Conservation (phyloP, 1,140 invertebrate species). For the Pseudobourletiella spinata region DNA sequence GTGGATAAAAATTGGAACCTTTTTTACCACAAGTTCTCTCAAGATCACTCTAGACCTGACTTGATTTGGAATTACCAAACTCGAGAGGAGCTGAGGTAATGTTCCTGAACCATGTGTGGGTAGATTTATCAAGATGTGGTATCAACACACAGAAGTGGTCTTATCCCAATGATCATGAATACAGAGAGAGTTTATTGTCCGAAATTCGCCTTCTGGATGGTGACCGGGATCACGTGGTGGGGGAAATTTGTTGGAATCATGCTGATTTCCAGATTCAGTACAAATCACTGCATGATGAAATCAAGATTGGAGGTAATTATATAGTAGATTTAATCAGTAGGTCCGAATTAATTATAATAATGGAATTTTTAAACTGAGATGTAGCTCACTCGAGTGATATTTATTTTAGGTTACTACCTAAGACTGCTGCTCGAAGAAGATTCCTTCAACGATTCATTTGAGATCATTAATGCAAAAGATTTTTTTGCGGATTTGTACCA, state of each 20-base stretch:
- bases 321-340: no score
- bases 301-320: slow-evolving; percentile 82
- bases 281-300: slow-evolving; percentile 86
- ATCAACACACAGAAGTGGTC: no score
- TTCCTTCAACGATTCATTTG: slow-evolving; percentile 34
- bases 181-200: slow-evolving; percentile 75
- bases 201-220: slow-evolving; percentile 82
- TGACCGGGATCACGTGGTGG: slow-evolving; percentile 73
- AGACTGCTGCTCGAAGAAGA: slow-evolving; percentile 86
- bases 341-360: no score
- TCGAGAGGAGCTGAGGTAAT: slow-evolving; percentile 69
- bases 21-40: slow-evolving; percentile 92
- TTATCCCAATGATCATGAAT: no score
- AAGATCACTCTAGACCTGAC: slow-evolving; percentile 91
- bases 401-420: slow-evolving; percentile 66
- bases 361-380: no score
- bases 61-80: slow-evolving; percentile 98
- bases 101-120: no score
- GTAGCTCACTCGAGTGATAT: no score
- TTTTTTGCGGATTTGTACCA: slow-evolving; percentile 99
- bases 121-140: no score
- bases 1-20: slow-evolving; percentile 83
- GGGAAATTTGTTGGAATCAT: slow-evolving; percentile 93
- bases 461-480: slow-evolving; percentile 49
- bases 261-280: slow-evolving; percentile 93